Percentiles rank a stretch among this genome's conserved stretches.
phyloP scores from a whole-genome alignment of 2,888 invertebrate species.

The Amorpha juglandis region DNA sequence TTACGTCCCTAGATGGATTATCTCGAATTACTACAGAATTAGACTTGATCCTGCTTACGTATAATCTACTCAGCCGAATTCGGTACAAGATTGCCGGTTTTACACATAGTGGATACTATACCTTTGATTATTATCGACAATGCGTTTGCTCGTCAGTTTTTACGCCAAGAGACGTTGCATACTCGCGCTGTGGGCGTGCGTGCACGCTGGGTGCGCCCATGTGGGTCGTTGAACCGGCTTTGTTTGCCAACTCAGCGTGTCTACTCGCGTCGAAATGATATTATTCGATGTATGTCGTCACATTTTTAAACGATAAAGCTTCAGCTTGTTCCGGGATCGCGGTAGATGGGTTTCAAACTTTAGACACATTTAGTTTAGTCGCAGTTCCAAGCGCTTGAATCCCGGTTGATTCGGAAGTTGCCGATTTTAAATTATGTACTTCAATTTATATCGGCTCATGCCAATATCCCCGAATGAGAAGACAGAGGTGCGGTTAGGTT shows the following conservation, averaged over 20 bases:
- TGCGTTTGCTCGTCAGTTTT: slow-evolving; percentile 41
- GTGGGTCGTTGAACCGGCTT: slow-evolving; percentile 80
- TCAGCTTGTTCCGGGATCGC: neutral
- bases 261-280: slow-evolving; percentile 66
- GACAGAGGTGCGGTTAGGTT: too few species aligned
- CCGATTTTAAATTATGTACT: too few species aligned
- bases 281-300: slow-evolving; percentile 61
- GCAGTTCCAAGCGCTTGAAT: too few species aligned
- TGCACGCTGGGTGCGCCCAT: slow-evolving; percentile 74
- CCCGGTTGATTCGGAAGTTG: too few species aligned
- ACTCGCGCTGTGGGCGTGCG: slow-evolving; percentile 51
- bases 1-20: slow-evolving; percentile 31
- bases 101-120: slow-evolving; percentile 4
- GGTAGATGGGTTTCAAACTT: neutral
- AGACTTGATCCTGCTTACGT: slow-evolving; percentile 29
- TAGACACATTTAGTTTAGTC: neutral
- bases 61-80: slow-evolving; percentile 27
- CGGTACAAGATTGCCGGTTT: neutral
- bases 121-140: neutral
- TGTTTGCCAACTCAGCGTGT: slow-evolving; percentile 83
- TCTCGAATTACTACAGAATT: slow-evolving; percentile 26
- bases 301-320: slow-evolving; percentile 22
- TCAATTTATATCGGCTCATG: too few species aligned
- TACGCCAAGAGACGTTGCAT: slow-evolving; percentile 56
- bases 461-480: too few species aligned